Evolutionary conservation across 2,888 invertebrate genomes (phyloP), one percentile per base, ranked within the genome.

Genomic region (Imbricaverruca yamaguchii): DNA sequence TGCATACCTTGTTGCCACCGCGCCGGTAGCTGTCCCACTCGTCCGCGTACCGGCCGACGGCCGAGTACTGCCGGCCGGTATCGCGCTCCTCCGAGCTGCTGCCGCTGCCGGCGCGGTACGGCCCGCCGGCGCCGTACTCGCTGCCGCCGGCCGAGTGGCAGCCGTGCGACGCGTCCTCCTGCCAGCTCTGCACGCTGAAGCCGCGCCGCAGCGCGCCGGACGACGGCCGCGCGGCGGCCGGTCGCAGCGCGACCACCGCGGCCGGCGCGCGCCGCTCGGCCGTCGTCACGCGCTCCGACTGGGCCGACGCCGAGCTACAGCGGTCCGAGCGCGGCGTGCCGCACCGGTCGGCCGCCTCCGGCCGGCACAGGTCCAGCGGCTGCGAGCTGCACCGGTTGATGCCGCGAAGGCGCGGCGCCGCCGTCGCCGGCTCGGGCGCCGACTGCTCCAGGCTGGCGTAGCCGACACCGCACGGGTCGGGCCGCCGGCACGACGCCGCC

Each of bases 401-500:
- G 18, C 63, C n/a, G 80, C 63, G 61, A 11, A 18, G 53, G 80
- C 23, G 23, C 59, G 25, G n/a, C 61, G 25, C 18, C 65, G 63
- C 55, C 39, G 55, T 61, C 39, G 61, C 80, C 80, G 63, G 23
- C 80, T 63, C 80, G 18, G 80, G 18, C 61, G 53, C 65, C 55
- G n/a, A 9, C 55, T 18, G 55, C 77, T 55, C 55, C 55, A 55
- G 55, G 23, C 53, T 77, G 53, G 55, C n/a, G 65, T 65, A 61
- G 63, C 61, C 53, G 55, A 80, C 81, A 4, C 39, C 4, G 80
- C 80, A 80, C 79, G 80, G 25, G 80, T 79, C 79, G 63, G 69
- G 67, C 80, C 79, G 80, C 80, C 59, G 82, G 74, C 74, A 74
- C 15, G 74, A 53, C 74, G 74, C 80, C 63, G 82, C 81, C 53